phyloP scores from a whole-genome alignment of 1,140 invertebrate genomes.

The Samia ricini region DNA sequence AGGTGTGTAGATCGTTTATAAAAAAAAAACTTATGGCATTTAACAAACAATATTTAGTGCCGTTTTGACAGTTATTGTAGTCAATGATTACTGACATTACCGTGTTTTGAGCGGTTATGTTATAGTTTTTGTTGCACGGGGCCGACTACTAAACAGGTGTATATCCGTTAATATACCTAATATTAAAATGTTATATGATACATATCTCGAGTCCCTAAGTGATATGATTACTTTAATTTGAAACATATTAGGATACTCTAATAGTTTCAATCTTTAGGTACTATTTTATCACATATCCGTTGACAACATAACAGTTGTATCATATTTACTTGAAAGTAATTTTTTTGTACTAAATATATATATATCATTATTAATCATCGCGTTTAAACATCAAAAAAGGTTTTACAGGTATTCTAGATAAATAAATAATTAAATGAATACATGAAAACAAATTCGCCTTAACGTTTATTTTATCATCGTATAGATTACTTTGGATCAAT shows the following conservation, averaged over 20 bases:
- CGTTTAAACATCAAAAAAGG: too few relatives aligned
- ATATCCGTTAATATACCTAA: neutral
- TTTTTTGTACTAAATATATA: too few relatives aligned
- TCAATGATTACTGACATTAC: slow-evolving; percentile 61
- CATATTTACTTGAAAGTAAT: too few relatives aligned
- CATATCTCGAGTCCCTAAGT: neutral
- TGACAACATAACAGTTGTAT: too few relatives aligned
- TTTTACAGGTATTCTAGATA: too few relatives aligned
- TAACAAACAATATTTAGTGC: slow-evolving; percentile 76
- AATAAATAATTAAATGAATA: neutral
- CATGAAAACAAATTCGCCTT: neutral
- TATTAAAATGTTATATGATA: slow-evolving; percentile 10
- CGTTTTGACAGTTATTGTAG: slow-evolving; percentile 70
- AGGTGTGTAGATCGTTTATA: slow-evolving; percentile 64
- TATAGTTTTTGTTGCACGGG: slow-evolving; percentile 44
- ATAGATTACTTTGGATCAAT: neutral
- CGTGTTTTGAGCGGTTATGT: slow-evolving; percentile 53
- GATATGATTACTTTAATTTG: neutral
- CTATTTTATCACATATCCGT: too few relatives aligned
- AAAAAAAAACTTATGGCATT: slow-evolving; percentile 62
- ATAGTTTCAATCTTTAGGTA: too few relatives aligned
- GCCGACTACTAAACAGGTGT: slow-evolving; percentile 39
- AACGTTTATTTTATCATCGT: neutral
- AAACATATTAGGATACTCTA: neutral
- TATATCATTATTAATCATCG: too few relatives aligned